Evolutionary conservation across 1,140 invertebrate genomes (phyloP).

Genomic region (Mesaphorura yosii): DNA sequence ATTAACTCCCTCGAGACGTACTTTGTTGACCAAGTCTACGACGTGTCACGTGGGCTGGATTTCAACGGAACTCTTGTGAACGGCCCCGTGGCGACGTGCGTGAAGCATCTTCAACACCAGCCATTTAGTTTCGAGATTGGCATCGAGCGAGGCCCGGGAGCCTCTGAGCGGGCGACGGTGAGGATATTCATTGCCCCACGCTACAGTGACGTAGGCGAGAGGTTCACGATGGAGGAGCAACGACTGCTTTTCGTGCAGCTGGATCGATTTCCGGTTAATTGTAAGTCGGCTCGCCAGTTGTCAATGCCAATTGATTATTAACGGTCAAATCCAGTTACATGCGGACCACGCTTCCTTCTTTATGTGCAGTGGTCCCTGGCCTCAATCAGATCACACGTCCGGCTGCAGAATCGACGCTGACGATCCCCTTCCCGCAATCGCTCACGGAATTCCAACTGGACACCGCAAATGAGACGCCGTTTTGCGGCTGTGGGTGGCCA

Average conservation of each 20-base stretch:
- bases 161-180: neutral
- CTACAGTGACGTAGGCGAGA: neutral
- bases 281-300: neutral
- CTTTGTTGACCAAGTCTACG: neutral
- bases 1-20: conserved; percentile 3
- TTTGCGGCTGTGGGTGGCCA: conserved; percentile 75
- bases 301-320: neutral
- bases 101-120: conserved; percentile 33
- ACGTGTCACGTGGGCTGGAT: conserved; percentile 1
- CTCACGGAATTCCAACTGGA: conserved; percentile 35
- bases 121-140: conserved; percentile 44
- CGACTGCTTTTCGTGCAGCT: conserved; percentile 3
- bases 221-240: conserved; percentile 9
- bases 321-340: neutral
- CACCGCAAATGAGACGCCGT: neutral
- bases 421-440: conserved; percentile 50
- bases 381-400: conserved; percentile 43
- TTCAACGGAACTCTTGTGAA: conserved; percentile 23
- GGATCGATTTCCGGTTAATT: conserved; percentile 1
- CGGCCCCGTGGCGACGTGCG: conserved; percentile 43
- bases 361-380: conserved; percentile 39
- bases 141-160: neutral
- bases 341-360: neutral
- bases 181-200: conserved; percentile 12
- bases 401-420: conserved; percentile 49